phyloP scores from a whole-genome alignment of 23 tunicate genomes.

The Corella eumyota region DNA sequence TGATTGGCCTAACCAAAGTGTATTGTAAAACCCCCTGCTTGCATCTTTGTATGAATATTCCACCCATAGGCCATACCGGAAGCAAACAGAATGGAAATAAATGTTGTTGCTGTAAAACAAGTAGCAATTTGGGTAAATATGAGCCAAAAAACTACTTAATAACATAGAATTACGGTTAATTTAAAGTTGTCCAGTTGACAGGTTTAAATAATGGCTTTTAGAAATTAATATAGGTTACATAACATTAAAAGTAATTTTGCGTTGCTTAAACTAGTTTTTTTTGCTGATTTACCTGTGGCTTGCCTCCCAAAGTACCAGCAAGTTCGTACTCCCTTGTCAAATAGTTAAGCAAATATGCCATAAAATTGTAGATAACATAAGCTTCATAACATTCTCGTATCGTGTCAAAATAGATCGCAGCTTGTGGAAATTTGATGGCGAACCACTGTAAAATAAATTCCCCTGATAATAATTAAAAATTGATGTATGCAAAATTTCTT shows the following conservation, averaged over 20 bases:
- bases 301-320: conserved; percentile 70
- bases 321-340: conserved; percentile 84
- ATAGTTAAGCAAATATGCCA: conserved; percentile 75
- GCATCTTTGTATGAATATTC: conserved; percentile 76
- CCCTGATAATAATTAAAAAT: not conserved
- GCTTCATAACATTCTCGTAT: conserved; percentile 96
- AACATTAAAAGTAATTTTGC: too few relatives aligned
- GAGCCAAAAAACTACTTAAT: too few relatives aligned
- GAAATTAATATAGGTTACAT: too few relatives aligned
- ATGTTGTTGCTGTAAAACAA: conserved; percentile 40
- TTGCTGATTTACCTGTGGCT: conserved; percentile 74
- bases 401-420: conserved; percentile 83
- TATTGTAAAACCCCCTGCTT: conserved; percentile 93
- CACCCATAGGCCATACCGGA: conserved; percentile 91
- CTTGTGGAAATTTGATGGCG: conserved; percentile 37
- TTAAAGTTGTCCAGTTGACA: too few relatives aligned
- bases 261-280: too few relatives aligned
- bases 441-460: conserved; percentile 38
- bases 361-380: conserved; percentile 95
- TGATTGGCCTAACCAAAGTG: conserved; percentile 62
- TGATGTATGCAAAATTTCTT: not conserved
- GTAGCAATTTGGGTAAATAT: too few relatives aligned
- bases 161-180: too few relatives aligned
- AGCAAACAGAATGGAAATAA: conserved; percentile 83
- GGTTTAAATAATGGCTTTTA: too few relatives aligned